Percentiles rank a stretch among this genome's conserved stretches.
These are phyloP conservation scores for Delichon dasypus DNA, from an alignment of 2,797 vertebrate species.

Conservation along the genomic window DNA sequence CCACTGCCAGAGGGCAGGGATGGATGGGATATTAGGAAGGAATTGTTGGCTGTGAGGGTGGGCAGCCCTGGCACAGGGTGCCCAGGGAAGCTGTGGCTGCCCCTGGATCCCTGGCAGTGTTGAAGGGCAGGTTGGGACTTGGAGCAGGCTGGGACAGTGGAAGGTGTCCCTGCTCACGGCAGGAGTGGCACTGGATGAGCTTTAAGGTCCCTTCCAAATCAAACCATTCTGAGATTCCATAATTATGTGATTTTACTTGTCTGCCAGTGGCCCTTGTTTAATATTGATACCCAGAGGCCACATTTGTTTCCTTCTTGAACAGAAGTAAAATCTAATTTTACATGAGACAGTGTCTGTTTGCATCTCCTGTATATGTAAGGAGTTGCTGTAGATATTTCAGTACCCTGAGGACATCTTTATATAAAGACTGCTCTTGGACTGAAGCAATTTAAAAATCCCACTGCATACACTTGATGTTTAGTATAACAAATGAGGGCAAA, in stretches of 20 bases:
- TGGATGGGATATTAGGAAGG: background rate
- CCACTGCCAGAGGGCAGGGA: background rate
- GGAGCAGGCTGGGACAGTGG: background rate
- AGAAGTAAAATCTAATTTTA: slow-evolving; percentile 10
- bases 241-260: background rate
- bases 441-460: slow-evolving; percentile 39
- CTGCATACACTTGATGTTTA: slow-evolving; percentile 14
- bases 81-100: background rate
- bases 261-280: background rate
- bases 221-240: background rate
- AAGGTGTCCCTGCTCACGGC: background rate
- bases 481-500: slow-evolving; percentile 29
- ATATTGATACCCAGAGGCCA: background rate
- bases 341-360: background rate
- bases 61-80: background rate
- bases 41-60: background rate
- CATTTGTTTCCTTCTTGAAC: background rate
- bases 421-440: slow-evolving; percentile 19
- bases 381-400: background rate
- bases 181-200: accelerated
- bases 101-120: background rate
- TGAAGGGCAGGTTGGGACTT: background rate
- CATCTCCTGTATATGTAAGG: background rate
- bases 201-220: background rate
- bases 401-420: slow-evolving; percentile 38